Conservation (phyloP, 2,888 invertebrate species). For the Xanthorhoe spadicearia region DNA sequence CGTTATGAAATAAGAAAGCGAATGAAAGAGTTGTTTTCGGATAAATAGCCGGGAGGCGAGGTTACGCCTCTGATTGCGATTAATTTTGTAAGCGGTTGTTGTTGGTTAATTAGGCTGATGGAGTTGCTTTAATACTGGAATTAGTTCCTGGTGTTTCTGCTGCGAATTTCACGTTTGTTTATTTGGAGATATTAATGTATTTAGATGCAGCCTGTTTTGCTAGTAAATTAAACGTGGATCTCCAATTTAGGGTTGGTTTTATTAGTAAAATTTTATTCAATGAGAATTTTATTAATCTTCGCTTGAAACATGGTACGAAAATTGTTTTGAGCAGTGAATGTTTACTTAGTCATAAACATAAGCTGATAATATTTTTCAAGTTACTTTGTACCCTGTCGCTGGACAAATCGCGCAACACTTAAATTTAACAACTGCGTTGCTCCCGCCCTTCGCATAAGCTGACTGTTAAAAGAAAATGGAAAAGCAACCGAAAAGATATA, state of each 20-base stretch:
- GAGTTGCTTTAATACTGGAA: constrained; percentile 33
- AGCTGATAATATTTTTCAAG: neutral
- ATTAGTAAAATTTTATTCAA: neutral
- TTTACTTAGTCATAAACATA: neutral
- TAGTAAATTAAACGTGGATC: neutral
- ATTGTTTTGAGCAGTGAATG: neutral
- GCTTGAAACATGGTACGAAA: neutral
- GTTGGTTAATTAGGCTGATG: constrained; percentile 48
- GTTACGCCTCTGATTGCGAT: constrained; percentile 64
- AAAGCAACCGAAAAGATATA: constrained; percentile 79
- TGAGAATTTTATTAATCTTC: neutral
- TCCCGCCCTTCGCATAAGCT: constrained; percentile 66
- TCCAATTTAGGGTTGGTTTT: neutral
- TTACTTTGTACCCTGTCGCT: neutral
- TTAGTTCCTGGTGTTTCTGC: constrained; percentile 14
- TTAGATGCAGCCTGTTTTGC: constrained; percentile 1
- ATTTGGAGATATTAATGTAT: constrained; percentile 8
- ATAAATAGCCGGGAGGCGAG: constrained; percentile 57
- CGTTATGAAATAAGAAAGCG: constrained; percentile 84
- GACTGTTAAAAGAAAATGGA: constrained; percentile 77
- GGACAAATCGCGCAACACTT: constrained; percentile 70
- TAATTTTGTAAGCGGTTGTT: constrained; percentile 54
- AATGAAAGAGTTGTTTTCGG: constrained; percentile 78
- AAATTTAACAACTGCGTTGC: constrained; percentile 75
- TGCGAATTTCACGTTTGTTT: constrained; percentile 22